A percentile compares a stretch with the other conserved stretches of the same genome.
phyloP scores from a whole-genome alignment of 1,140 invertebrate genomes.

The Proales similis region DNA sequence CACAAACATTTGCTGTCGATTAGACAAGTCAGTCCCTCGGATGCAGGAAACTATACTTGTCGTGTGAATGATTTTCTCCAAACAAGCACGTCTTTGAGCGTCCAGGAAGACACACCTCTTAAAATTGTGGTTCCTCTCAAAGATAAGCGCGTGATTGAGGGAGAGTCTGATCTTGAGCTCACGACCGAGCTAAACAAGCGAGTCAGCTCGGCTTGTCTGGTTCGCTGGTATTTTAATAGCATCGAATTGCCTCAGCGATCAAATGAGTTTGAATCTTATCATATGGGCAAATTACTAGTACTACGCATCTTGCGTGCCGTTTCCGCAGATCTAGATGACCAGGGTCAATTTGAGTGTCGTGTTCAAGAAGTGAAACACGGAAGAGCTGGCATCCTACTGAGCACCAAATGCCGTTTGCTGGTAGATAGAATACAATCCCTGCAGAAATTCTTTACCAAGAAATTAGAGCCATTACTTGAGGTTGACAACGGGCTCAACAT shows the following conservation, averaged over 20 bases:
- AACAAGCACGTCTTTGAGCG: constrained; percentile 1
- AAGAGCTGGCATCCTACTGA: not conserved
- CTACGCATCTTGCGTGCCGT: not conserved
- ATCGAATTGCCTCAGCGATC: not conserved
- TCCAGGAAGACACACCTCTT: not conserved
- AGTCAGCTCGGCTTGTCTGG: not conserved
- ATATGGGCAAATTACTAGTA: not conserved
- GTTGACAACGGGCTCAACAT: constrained; percentile 8
- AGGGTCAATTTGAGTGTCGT: constrained; percentile 11
- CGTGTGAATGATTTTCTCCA: not conserved
- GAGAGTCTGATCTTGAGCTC: not conserved
- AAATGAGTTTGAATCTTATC: not conserved
- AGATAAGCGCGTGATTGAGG: constrained; percentile 5
- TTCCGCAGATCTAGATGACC: not conserved
- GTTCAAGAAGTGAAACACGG: constrained; percentile 15
- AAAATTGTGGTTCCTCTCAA: constrained; percentile 4
- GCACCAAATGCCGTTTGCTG: not conserved
- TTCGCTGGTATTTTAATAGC: constrained; percentile 3
- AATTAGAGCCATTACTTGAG: constrained; percentile 3
- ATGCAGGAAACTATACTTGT: constrained; percentile 9
- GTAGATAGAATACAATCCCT: not conserved
- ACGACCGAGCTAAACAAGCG: constrained; percentile 10
- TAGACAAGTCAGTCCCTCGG: not conserved
- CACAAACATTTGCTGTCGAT: constrained; percentile 11
- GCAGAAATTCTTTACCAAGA: constrained; percentile 23